Evolutionary conservation across 2,797 vertebrate species (phyloP).

Genomic region (Salmo trutta): DNA sequence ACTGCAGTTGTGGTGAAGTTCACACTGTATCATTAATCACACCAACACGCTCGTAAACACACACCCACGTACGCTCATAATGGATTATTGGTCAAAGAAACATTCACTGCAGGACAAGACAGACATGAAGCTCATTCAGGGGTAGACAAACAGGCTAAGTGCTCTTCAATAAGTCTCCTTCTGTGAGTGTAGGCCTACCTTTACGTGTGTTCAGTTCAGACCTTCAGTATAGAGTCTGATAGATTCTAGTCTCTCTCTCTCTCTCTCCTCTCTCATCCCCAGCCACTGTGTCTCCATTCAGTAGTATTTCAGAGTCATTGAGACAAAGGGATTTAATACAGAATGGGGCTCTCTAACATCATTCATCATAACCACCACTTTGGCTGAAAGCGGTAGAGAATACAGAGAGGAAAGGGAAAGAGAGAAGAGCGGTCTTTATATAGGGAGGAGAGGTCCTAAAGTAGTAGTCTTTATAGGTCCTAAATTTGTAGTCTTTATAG

Average conservation of each 20-base stretch:
- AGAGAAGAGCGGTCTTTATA: background rate
- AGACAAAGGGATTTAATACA: slow-evolving; percentile 29
- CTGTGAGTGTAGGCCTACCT: background rate
- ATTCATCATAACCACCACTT: slow-evolving; percentile 51
- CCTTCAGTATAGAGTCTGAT: background rate
- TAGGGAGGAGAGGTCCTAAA: background rate
- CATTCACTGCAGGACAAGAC: slow-evolving; percentile 32
- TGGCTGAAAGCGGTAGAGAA: background rate
- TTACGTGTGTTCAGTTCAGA: background rate
- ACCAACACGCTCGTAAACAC: no score
- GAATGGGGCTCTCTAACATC: slow-evolving; percentile 42
- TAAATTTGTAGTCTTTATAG: no score
- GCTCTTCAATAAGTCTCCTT: background rate
- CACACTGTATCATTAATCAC: slow-evolving; percentile 33
- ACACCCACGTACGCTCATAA: background rate
- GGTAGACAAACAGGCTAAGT: slow-evolving; percentile 9
- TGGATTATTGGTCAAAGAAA: slow-evolving; percentile 21
- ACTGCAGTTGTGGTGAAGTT: slow-evolving; percentile 32
- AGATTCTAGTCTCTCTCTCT: background rate
- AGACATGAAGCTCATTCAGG: slow-evolving; percentile 23
- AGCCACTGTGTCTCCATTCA: background rate
- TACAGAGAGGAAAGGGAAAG: slow-evolving; percentile 7
- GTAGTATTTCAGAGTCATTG: background rate
- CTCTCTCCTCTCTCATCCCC: background rate
- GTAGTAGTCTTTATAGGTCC: no score